phyloP scores from a whole-genome alignment of 23 tunicate genomes.

The Ciona savignyi region DNA sequence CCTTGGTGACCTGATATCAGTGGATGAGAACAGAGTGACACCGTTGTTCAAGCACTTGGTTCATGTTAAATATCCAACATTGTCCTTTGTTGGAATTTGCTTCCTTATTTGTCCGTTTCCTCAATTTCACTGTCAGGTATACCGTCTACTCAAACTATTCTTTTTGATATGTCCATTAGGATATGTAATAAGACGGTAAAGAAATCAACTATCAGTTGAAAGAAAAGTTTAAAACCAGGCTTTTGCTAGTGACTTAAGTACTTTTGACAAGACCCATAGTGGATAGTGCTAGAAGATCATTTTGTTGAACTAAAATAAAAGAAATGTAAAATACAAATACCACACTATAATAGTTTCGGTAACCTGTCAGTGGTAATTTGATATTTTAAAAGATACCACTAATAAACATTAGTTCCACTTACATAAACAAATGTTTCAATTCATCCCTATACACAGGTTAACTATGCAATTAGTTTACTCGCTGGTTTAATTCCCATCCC shows the following conservation, averaged over 20 bases:
- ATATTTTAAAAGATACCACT: background rate
- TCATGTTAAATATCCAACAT: constrained; percentile 47
- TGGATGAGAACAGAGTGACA: constrained; percentile 18
- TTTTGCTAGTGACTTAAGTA: too few relatives aligned
- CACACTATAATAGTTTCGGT: background rate
- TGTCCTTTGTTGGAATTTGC: constrained; percentile 67
- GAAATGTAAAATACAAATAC: too few relatives aligned
- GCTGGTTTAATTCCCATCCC: constrained; percentile 41
- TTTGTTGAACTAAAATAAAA: too few relatives aligned
- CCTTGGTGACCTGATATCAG: constrained; percentile 19
- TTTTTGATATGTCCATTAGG: too few relatives aligned
- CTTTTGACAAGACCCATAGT: too few relatives aligned
- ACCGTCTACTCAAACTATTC: too few relatives aligned
- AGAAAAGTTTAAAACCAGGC: too few relatives aligned
- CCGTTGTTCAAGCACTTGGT: constrained; percentile 64
- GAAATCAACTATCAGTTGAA: too few relatives aligned
- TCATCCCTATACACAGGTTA: constrained; percentile 27
- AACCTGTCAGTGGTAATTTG: background rate
- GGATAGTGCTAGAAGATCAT: too few relatives aligned
- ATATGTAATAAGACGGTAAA: too few relatives aligned
- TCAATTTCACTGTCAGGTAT: constrained; percentile 76
- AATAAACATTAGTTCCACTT: background rate
- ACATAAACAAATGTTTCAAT: background rate
- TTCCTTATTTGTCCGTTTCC: constrained; percentile 74
- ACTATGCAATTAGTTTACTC: constrained; percentile 21